Evolutionary conservation across 2,888 invertebrate species (phyloP).

Genomic region (Drosophila parthenogenetica): DNA sequence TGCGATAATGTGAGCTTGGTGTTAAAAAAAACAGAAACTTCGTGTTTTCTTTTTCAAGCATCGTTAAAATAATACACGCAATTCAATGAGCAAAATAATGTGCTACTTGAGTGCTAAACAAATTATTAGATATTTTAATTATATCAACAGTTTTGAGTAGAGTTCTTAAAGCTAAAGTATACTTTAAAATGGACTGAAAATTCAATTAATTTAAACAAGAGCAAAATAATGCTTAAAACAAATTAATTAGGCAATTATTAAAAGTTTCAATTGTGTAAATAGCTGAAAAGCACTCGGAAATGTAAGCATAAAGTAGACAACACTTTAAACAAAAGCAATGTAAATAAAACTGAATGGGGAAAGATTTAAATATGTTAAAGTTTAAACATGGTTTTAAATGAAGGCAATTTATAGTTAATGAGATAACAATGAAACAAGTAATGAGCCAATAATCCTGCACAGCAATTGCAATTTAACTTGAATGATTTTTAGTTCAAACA

Average conservation of each 20-base stretch:
- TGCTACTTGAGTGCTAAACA: background rate
- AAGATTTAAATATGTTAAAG: background rate
- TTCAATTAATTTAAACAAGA: no score
- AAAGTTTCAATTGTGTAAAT: background rate
- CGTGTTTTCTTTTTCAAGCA: background rate
- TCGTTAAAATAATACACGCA: constrained; percentile 6
- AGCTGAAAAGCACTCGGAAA: no score
- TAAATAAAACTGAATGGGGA: background rate
- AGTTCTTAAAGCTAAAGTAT: background rate
- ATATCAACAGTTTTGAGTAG: no score
- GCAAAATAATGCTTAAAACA: no score
- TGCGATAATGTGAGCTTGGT: constrained; percentile 16
- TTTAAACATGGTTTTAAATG: no score
- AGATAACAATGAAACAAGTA: background rate
- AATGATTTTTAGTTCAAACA: background rate
- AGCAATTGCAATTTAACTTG: background rate
- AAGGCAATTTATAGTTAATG: background rate
- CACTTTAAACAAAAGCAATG: no score
- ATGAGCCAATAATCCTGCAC: background rate
- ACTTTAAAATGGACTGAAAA: background rate
- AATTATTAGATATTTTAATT: background rate
- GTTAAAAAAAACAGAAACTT: background rate
- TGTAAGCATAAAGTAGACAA: no score
- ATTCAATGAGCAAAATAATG: constrained; percentile 8
- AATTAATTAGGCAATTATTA: background rate